Evolutionary conservation across 2,113 vertebrate genomes (phyloP).

Genomic region (Ctenodactylus gundi): DNA sequence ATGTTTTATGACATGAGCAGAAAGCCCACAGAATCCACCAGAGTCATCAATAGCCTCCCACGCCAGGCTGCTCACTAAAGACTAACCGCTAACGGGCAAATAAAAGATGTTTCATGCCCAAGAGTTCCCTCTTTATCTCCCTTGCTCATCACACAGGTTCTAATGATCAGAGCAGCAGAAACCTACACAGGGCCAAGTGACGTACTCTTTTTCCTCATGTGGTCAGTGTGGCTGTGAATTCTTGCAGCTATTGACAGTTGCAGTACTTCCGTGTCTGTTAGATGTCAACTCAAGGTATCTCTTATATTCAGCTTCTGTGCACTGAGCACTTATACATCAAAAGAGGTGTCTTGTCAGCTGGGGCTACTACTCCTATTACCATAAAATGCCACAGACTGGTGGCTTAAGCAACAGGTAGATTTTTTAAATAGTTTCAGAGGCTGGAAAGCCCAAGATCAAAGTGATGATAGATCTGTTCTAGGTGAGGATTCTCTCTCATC

Average conservation of each 20-base stretch:
- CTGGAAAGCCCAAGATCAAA: neutral
- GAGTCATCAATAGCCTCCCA: conserved; percentile 58
- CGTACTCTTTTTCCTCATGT: neutral
- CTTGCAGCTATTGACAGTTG: neutral
- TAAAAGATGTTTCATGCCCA: conserved; percentile 47
- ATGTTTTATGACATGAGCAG: conserved; percentile 65
- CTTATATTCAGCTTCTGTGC: neutral
- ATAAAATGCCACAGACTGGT: neutral
- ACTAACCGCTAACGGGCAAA: conserved; percentile 64
- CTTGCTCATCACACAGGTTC: neutral
- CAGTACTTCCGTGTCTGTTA: neutral
- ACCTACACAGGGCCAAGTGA: neutral
- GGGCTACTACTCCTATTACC: neutral
- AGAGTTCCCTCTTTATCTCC: neutral
- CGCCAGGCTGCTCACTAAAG: conserved; percentile 15
- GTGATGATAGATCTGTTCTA: neutral
- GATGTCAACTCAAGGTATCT: neutral
- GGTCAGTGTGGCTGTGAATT: neutral
- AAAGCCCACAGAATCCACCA: conserved; percentile 56
- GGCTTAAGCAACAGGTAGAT: neutral
- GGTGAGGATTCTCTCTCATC: neutral
- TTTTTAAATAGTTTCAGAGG: neutral
- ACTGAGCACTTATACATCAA: neutral
- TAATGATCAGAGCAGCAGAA: neutral
- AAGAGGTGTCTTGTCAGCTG: neutral